These are phyloP conservation scores for Slavum lentiscoides DNA, from an alignment of 2,888 invertebrate genomes.

Conservation along the genomic window DNA sequence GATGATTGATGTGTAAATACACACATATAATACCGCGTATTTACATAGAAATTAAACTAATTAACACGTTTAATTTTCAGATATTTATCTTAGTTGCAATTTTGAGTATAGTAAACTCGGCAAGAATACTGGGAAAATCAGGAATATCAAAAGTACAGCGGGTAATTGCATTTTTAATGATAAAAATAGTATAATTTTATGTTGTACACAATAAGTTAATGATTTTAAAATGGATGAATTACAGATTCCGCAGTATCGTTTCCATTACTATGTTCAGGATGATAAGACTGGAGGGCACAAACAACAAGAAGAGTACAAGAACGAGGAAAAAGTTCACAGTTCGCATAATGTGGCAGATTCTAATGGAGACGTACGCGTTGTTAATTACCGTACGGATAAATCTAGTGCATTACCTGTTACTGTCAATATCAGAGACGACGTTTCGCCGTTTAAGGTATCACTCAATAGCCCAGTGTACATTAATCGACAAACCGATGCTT, in stretches of 20 bases:
- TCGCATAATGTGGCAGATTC: conserved; percentile 57
- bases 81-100: conserved; percentile 3
- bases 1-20: too few species aligned
- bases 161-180: neutral
- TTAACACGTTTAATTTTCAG: conserved; percentile 21
- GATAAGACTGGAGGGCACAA: conserved; percentile 56
- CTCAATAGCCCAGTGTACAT: conserved; percentile 8
- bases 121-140: conserved; percentile 9
- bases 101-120: conserved; percentile 17
- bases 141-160: conserved; percentile 26
- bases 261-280: conserved; percentile 56
- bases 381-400: conserved; percentile 57
- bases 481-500: neutral
- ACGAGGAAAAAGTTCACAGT: conserved; percentile 57
- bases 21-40: neutral
- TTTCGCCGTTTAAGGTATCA: conserved; percentile 24
- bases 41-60: neutral
- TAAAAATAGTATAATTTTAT: neutral
- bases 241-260: conserved; percentile 53
- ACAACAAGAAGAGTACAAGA: conserved; percentile 57
- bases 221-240: conserved; percentile 4
- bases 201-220: neutral
- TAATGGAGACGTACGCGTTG: conserved; percentile 57
- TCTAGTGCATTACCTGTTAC: conserved; percentile 57
- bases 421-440: conserved; percentile 55